phyloP scores from a whole-genome alignment of 2,888 invertebrate genomes.

The Choristoneura rosaceana region DNA sequence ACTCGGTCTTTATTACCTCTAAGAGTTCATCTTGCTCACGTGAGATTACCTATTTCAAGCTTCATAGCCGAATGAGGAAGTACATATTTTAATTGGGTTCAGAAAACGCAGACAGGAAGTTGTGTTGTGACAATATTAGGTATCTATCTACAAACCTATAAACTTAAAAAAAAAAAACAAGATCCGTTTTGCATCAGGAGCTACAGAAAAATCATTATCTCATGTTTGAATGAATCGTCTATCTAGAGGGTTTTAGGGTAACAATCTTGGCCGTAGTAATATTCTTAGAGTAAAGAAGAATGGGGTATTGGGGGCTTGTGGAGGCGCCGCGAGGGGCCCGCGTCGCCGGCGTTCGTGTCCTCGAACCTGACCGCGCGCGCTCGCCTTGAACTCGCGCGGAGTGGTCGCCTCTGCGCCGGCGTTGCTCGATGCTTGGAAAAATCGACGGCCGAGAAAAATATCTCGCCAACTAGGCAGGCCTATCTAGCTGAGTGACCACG shows the following conservation, averaged over 20 bases:
- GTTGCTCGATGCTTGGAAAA: conserved; percentile 68
- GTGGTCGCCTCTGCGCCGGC: conserved; percentile 69
- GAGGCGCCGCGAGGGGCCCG: conserved; percentile 75
- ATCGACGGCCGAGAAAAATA: conserved; percentile 51
- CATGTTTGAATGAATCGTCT: neutral
- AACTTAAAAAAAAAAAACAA: neutral
- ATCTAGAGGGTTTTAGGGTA: conserved; percentile 31
- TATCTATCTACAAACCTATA: neutral
- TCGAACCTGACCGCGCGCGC: conserved; percentile 84
- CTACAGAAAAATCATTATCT: neutral
- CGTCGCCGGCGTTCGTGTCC: conserved; percentile 66
- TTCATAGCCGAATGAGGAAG: conserved; percentile 30
- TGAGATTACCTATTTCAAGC: conserved; percentile 48
- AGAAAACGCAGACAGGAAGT: conserved; percentile 21
- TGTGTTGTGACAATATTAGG: neutral
- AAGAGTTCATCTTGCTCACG: conserved; percentile 71
- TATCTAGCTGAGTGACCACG: neutral
- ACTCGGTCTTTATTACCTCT: conserved; percentile 71
- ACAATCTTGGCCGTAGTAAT: conserved; percentile 34
- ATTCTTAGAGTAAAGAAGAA: conserved; percentile 43
- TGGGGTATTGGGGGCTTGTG: conserved; percentile 54
- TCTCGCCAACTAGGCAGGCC: neutral
- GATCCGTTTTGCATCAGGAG: neutral
- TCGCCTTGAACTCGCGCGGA: conserved; percentile 80
- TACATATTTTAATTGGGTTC: conserved; percentile 12